Evolutionary conservation across 2,888 invertebrate species (phyloP).

Genomic region (Chalcis sispes): DNA sequence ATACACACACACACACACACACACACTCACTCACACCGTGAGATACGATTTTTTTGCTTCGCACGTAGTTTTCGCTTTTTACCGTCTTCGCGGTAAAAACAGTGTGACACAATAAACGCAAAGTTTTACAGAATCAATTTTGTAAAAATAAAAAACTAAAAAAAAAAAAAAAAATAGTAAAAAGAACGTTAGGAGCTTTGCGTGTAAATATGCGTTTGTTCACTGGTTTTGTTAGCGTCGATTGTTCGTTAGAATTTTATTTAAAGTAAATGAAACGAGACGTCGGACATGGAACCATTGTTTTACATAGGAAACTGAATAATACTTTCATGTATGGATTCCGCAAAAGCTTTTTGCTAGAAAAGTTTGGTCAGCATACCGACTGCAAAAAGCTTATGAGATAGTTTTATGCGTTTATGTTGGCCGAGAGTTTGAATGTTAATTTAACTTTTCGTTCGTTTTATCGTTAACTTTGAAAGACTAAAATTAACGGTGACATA

Average conservation of each 20-base stretch:
- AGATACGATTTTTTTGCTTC: too few species aligned
- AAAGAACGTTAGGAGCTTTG: too few species aligned
- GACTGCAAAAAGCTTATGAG: background rate
- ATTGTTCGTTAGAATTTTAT: background rate
- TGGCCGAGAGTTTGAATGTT: background rate
- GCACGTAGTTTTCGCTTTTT: too few species aligned
- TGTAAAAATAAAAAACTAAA: too few species aligned
- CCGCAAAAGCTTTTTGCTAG: constrained; percentile 14
- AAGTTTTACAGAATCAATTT: too few species aligned
- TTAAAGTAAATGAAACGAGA: constrained; percentile 22
- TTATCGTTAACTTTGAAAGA: background rate
- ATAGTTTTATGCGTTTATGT: constrained; percentile 14
- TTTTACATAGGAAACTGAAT: background rate
- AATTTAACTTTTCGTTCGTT: background rate
- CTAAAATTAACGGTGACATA: constrained; percentile 16
- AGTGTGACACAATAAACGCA: too few species aligned
- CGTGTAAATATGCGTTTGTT: too few species aligned
- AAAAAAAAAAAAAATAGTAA: too few species aligned
- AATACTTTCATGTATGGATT: constrained; percentile 37
- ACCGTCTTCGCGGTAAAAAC: too few species aligned
- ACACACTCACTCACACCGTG: too few species aligned
- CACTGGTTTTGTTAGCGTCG: too few species aligned
- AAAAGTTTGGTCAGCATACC: constrained; percentile 10
- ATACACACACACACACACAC: too few species aligned
- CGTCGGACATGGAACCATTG: background rate